These are phyloP conservation scores for Coranthus polyacanthus DNA, from an alignment of 2,797 vertebrate genomes.

Conservation along the genomic window DNA sequence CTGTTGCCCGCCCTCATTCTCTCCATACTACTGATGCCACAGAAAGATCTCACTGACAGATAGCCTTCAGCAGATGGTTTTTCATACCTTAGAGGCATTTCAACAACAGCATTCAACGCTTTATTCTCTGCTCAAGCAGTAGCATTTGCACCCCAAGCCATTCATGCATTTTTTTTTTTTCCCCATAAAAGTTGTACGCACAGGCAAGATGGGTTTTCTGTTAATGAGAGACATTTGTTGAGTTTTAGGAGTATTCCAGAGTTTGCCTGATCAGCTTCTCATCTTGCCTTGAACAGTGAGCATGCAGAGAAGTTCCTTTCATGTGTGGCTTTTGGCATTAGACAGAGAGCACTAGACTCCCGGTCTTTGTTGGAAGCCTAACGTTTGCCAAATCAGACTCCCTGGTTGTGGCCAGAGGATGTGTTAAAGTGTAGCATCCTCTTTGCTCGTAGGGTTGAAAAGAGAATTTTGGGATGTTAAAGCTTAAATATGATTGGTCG, in stretches of 20 bases:
- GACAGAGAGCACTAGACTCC: conserved; percentile 10
- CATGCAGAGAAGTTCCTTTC: conserved; percentile 31
- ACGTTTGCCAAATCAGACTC: conserved; percentile 52
- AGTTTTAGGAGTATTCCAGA: conserved; percentile 26
- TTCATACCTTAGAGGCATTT: conserved; percentile 51
- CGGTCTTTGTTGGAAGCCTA: conserved; percentile 33
- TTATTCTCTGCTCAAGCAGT: conserved; percentile 39
- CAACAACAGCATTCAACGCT: conserved; percentile 44
- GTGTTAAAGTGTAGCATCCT: conserved; percentile 31
- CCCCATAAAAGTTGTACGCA: conserved; percentile 11
- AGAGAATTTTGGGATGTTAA: conserved; percentile 7
- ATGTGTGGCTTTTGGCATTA: conserved; percentile 36
- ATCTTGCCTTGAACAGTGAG: conserved; percentile 27
- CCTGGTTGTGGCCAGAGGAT: conserved; percentile 32
- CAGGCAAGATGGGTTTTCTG: conserved; percentile 17
- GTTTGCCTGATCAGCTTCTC: conserved; percentile 31
- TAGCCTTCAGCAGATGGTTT: conserved; percentile 79
- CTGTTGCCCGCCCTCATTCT: conserved; percentile 77
- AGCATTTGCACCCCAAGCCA: conserved; percentile 24
- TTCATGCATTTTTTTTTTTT: conserved; percentile 4
- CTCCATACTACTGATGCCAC: conserved; percentile 74
- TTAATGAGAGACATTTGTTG: conserved; percentile 27
- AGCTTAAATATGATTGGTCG: conserved; percentile 12
- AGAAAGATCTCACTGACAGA: conserved; percentile 79
- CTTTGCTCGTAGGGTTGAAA: conserved; percentile 21